Evolutionary conservation across 2,888 invertebrate genomes (phyloP).

Genomic region (Agrenia bidenticulata): DNA sequence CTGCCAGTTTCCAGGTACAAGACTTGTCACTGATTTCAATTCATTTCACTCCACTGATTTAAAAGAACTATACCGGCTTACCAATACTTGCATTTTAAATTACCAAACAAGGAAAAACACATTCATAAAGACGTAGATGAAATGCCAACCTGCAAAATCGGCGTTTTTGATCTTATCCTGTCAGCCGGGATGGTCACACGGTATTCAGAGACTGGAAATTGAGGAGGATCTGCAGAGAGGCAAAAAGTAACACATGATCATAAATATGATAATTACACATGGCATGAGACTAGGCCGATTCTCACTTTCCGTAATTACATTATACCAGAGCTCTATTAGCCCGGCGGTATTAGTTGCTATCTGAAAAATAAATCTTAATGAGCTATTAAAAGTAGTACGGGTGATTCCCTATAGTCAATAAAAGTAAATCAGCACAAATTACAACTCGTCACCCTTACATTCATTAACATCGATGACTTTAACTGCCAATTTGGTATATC

Average conservation of each 20-base stretch:
- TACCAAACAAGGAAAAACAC: too few species aligned
- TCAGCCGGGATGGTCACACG: conserved; percentile 56
- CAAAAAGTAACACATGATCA: too few species aligned
- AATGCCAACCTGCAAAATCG: conserved; percentile 51
- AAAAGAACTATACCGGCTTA: too few species aligned
- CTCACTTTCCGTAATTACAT: too few species aligned
- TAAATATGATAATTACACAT: too few species aligned
- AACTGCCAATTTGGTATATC: conserved; percentile 74
- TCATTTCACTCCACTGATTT: too few species aligned
- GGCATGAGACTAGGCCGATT: too few species aligned
- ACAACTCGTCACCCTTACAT: conserved; percentile 25
- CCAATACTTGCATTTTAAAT: too few species aligned
- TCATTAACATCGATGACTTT: conserved; percentile 82
- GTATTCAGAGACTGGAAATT: conserved; percentile 57
- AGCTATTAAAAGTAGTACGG: background rate
- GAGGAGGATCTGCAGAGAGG: conserved; percentile 30
- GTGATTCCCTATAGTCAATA: too few species aligned
- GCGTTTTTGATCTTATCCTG: conserved; percentile 48
- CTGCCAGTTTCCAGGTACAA: too few species aligned
- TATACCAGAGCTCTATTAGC: background rate
- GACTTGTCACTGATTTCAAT: too few species aligned
- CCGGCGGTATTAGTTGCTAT: background rate
- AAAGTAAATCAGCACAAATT: too few species aligned
- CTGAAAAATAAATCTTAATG: conserved; percentile 2
- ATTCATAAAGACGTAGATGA: conserved; percentile 12